Evolutionary conservation across 2,888 invertebrate species (phyloP).

Genomic region (Pollenia angustigena): DNA sequence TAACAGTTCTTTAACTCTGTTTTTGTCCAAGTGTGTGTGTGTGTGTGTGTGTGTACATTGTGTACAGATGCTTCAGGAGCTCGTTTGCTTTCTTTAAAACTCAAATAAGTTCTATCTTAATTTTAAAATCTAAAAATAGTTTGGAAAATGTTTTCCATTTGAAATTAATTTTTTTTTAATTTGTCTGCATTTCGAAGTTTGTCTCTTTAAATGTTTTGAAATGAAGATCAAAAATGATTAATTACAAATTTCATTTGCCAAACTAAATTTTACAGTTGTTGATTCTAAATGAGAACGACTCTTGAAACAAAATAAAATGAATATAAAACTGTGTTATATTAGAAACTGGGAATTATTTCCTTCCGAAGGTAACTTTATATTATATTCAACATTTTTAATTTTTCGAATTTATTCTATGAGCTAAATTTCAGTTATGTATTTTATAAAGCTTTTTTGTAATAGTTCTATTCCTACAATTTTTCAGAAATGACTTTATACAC

Average conservation of each 20-base stretch:
- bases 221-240: slow-evolving; percentile 6
- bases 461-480: too few species aligned
- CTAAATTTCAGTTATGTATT: too few species aligned
- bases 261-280: background rate
- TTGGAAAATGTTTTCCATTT: slow-evolving; percentile 18
- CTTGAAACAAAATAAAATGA: background rate
- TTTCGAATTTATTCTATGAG: too few species aligned
- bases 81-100: slow-evolving; percentile 22
- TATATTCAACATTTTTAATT: too few species aligned
- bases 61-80: slow-evolving; percentile 41
- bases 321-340: background rate
- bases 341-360: too few species aligned
- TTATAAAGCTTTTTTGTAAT: too few species aligned
- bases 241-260: slow-evolving; percentile 29
- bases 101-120: slow-evolving; percentile 15
- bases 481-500: too few species aligned
- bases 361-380: too few species aligned
- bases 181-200: background rate
- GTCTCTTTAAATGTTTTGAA: slow-evolving; percentile 18
- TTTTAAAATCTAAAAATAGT: slow-evolving; percentile 39
- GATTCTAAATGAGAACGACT: background rate
- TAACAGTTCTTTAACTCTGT: slow-evolving; percentile 23
- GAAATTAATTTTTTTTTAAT: background rate
- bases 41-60: background rate
- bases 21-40: background rate